These are phyloP conservation scores for Hippocampus barbouri DNA, from an alignment of 2,113 vertebrate species.

Conservation along the genomic window DNA sequence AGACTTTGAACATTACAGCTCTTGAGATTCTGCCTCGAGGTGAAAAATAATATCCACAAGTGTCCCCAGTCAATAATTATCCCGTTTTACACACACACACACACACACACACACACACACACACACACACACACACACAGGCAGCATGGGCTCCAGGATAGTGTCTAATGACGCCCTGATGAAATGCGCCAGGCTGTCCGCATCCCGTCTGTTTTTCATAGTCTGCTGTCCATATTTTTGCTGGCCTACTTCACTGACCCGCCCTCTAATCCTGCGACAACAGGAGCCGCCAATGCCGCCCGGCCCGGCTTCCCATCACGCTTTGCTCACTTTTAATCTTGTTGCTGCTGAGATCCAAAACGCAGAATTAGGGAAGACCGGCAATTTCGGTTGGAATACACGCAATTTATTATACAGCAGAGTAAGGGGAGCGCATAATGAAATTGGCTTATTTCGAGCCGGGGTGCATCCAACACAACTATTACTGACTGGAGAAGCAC, in stretches of 20 bases:
- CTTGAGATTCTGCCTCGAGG: background rate
- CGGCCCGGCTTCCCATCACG: conserved; percentile 38
- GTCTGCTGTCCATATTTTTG: conserved; percentile 52
- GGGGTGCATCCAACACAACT: background rate
- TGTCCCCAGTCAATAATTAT: conserved; percentile 34
- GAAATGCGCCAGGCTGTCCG: conserved; percentile 44
- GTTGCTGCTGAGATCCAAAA: conserved; percentile 37
- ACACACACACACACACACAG: conserved; percentile 28
- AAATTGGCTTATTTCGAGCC: conserved; percentile 3
- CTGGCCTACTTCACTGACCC: conserved; percentile 59
- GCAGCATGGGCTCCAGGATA: conserved; percentile 35
- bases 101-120: conserved; percentile 33
- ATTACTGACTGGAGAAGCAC: background rate
- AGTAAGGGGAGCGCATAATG: background rate
- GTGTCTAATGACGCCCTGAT: conserved; percentile 39
- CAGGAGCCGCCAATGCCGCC: conserved; percentile 38
- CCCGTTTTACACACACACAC: conserved; percentile 42
- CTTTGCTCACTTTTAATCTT: conserved; percentile 49
- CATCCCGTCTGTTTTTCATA: conserved; percentile 18
- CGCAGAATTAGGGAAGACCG: conserved; percentile 21
- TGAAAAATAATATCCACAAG: conserved; percentile 45
- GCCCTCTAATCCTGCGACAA: conserved; percentile 47
- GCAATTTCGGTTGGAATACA: conserved; percentile 19
- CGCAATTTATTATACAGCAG: background rate
- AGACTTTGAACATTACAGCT: background rate